phyloP scores from a whole-genome alignment of 2,888 invertebrate genomes.

The Abscondita cerata region DNA sequence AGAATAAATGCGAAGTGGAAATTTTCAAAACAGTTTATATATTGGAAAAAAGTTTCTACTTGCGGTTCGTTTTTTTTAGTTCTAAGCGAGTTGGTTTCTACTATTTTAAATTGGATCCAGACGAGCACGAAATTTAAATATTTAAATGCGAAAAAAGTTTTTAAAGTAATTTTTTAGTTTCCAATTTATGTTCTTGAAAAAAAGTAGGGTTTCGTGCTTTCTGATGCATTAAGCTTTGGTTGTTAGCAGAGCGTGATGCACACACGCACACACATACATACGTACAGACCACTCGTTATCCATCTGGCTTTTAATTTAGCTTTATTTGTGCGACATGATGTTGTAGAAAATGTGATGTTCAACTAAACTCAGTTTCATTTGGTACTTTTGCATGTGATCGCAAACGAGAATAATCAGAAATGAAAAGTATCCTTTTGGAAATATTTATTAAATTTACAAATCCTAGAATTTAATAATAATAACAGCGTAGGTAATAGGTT shows the following conservation, averaged over 20 bases:
- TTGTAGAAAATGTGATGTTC: slow-evolving; percentile 17
- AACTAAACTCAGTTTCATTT: too few relatives aligned
- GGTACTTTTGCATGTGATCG: too few relatives aligned
- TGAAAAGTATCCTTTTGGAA: neutral
- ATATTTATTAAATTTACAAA: neutral
- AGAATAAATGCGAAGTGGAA: too few relatives aligned
- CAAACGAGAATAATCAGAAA: too few relatives aligned
- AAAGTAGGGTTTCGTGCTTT: slow-evolving; percentile 10
- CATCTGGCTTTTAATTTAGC: slow-evolving; percentile 25
- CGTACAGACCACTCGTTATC: slow-evolving; percentile 16
- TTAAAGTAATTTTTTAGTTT: neutral
- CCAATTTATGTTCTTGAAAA: slow-evolving; percentile 1
- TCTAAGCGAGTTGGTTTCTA: neutral
- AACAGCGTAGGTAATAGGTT: neutral
- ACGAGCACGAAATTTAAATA: neutral
- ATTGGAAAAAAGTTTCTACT: too few relatives aligned
- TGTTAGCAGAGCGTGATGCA: slow-evolving; percentile 19
- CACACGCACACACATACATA: neutral
- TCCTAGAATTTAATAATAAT: neutral
- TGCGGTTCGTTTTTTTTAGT: neutral
- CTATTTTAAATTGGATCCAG: slow-evolving; percentile 7
- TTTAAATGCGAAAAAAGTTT: slow-evolving; percentile 6
- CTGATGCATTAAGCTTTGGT: slow-evolving; percentile 20
- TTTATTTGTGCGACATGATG: slow-evolving; percentile 15
- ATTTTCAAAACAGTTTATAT: too few relatives aligned